Evolutionary conservation across 2,113 vertebrate species (phyloP).

Genomic region (Cardinalis cardinalis): DNA sequence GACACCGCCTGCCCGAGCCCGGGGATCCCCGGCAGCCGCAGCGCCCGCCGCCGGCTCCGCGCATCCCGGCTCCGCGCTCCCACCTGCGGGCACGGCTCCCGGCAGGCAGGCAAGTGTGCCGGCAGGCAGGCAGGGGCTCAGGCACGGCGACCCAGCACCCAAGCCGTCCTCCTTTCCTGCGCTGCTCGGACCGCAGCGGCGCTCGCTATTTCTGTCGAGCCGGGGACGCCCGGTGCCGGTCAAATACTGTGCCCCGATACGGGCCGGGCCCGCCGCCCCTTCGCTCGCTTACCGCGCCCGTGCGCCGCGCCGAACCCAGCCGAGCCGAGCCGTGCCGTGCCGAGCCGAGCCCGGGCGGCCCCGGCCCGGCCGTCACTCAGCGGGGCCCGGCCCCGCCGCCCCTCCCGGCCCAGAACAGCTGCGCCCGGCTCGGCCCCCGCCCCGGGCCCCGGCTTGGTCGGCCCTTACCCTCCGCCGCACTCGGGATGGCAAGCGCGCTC

Average conservation of each 20-base stretch:
- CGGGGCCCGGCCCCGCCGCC: neutral
- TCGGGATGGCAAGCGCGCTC: too few relatives aligned
- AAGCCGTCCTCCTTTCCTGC: neutral
- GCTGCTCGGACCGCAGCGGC: neutral
- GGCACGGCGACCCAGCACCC: neutral
- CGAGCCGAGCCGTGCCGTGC: too few relatives aligned
- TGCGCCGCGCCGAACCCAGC: neutral
- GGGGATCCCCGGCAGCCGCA: neutral
- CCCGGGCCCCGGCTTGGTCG: neutral
- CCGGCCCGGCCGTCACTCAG: neutral
- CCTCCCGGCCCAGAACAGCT: slow-evolving; percentile 14
- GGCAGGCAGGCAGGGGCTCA: neutral
- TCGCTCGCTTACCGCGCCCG: neutral
- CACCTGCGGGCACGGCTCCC: neutral
- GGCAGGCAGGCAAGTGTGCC: neutral
- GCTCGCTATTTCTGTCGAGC: slow-evolving; percentile 67
- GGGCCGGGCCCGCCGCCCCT: slow-evolving; percentile 54
- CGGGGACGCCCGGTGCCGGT: slow-evolving; percentile 75
- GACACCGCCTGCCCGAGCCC: too few relatives aligned
- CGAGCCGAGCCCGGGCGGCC: neutral
- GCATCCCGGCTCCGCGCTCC: neutral
- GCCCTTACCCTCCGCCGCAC: neutral
- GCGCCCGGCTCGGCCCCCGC: neutral
- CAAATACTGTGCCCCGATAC: slow-evolving; percentile 91
- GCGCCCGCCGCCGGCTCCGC: neutral